Evolutionary conservation across 1,140 invertebrate genomes (phyloP), one percentile per base, ranked within the genome.

Genomic region (Daktulosphaira vitifoliae): DNA sequence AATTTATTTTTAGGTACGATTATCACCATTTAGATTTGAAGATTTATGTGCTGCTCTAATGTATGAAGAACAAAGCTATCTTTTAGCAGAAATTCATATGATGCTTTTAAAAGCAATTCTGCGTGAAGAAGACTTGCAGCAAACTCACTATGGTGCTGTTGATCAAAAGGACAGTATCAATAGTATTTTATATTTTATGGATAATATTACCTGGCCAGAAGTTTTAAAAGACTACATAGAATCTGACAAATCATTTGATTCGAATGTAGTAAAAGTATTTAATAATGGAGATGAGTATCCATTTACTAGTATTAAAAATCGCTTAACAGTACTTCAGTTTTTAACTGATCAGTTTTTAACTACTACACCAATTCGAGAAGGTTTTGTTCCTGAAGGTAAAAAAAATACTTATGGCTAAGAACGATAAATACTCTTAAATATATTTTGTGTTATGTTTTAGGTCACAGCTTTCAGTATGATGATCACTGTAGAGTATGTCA

Each of bases 161-260:
- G 96, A 98, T 78, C 87, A 92, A 71, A 97, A 97, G 79, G 95
- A 98, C 76, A 94, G 90, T 75, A 87, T 97, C 0, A 97, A 98
- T 75, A 86, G 96, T 56, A 83, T 87, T 68, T 78, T 97, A 18
- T 96, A 88, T 78, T 84, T 96, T 72, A 83, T 95, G 68, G 96
- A 98, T 80, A 79, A 86, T 46, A 85, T 97, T 76, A 96, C 94
- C 39, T 98, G 94, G 92, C 89, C 94, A 49, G 92, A 97, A 78
- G 83, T 89, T 49, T 76, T 97, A 54, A 79, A 90, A 70, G 81
- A 86, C 29, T 98, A 94, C 78, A 82, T 97, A 11, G 89, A 92
- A 74, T 90, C 88, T 79, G 89, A 93, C 75, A 83, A 81, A 73
- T 81, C 81, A 56, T 94, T 90, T 78, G 84, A 88, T 78, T 78